Percentiles rank a stretch among this genome's conserved stretches.
These are phyloP conservation scores for Grammomys dolichurus DNA, from an alignment of 2,113 vertebrate genomes.

Conservation along the genomic window DNA sequence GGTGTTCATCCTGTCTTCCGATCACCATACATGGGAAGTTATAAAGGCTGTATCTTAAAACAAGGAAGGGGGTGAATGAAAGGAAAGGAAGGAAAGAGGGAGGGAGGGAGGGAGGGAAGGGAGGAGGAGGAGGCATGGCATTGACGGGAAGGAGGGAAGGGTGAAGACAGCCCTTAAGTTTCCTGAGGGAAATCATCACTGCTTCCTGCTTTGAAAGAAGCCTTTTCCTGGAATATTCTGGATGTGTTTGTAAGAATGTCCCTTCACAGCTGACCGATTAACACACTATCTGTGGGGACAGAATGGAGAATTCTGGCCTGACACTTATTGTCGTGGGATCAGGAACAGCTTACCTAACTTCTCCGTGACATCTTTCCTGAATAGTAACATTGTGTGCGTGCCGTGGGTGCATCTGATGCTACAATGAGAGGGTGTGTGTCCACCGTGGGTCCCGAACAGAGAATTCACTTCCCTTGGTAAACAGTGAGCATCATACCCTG, in stretches of 20 bases:
- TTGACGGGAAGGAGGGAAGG: too few species aligned
- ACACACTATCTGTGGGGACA: not conserved
- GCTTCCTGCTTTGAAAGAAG: not conserved
- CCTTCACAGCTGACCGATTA: not conserved
- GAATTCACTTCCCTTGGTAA: rapidly evolving
- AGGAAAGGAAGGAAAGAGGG: too few species aligned
- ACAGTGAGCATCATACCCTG: not conserved
- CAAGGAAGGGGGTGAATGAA: not conserved
- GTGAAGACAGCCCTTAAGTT: not conserved
- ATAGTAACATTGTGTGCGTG: not conserved
- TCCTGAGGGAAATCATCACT: not conserved
- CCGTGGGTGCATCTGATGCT: too few species aligned
- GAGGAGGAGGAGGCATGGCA: too few species aligned
- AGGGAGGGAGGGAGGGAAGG: not conserved
- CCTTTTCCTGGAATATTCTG: conserved; percentile 3
- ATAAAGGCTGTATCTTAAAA: not conserved
- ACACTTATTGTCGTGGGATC: not conserved
- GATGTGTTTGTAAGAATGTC: not conserved
- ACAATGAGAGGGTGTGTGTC: not conserved
- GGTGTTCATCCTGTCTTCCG: not conserved
- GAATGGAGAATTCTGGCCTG: not conserved
- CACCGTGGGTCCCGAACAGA: not conserved
- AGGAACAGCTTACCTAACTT: not conserved
- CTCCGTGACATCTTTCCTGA: not conserved
- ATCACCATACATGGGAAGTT: not conserved